Base-by-base conservation (phyloP, 2,888 invertebrate genomes). In the Limenitis camilla region DNA sequence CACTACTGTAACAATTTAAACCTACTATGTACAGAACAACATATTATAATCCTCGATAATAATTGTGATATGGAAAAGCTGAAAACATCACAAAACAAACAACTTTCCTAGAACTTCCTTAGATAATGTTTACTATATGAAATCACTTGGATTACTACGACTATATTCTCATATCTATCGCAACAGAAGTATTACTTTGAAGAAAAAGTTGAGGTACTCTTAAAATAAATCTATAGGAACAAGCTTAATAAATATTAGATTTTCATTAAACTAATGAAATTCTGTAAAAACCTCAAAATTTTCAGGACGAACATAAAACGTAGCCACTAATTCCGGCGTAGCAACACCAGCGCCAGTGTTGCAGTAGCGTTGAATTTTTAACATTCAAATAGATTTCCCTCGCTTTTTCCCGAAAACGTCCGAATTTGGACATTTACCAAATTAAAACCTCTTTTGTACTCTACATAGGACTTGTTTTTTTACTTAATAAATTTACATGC, bases 331-430 rank as follows among this genome's bases (percentile, higher is more conserved):
- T 49, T 52, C 52, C 40, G 38, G 40, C 49, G 11, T 48, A 27
- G 51, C 43, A 50, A n/a, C n/a, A n/a, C n/a, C n/a, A n/a, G n/a
- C n/a, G n/a, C 44, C 50, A 44, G 50, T 40, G 44, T 45, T 51
- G 50, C 50, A 45, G 32, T 40, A n/a, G 44, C 32, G 30, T 49
- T 58, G 57, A 55, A 58, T 55, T 58, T 58, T 58, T 58, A 47
- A 58, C 55, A 40, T 50, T 49, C 52, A 46, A 50, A 58, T 58
- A 55, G 55, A 55, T 52, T 52, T 47, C 52, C 28, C 33, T 30
- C 2, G 43, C 52, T 54, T 40, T 46, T 52, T 42, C 40, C 35
- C 29, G 42, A 33, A 38, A 43, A n/a, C 35, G 28, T 40, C 40
- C 38, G 36, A 47, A 40, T 53, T 56, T 56, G 53, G 48, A 55